phyloP scores from a whole-genome alignment of 2,888 invertebrate species.

The Apamea crenata region DNA sequence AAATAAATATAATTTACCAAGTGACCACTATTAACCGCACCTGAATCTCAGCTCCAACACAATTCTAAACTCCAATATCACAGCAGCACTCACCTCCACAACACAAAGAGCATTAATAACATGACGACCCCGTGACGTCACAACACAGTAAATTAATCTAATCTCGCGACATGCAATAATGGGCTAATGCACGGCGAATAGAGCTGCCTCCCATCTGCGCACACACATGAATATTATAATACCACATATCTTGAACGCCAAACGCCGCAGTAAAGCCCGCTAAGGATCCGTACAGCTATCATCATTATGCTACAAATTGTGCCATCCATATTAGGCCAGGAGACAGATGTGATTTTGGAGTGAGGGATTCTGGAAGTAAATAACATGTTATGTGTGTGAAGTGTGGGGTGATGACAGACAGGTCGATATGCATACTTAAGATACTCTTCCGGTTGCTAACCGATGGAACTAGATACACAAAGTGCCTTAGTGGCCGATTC shows the following conservation, averaged over 20 bases:
- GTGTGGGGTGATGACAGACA: neutral
- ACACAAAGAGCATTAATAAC: constrained; percentile 50
- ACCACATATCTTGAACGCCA: constrained; percentile 68
- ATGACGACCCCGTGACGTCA: constrained; percentile 47
- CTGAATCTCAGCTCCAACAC: neutral
- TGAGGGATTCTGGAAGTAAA: constrained; percentile 33
- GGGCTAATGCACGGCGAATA: constrained; percentile 51
- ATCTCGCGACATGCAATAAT: constrained; percentile 55
- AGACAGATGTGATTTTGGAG: constrained; percentile 48
- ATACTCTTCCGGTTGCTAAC: neutral
- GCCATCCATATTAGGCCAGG: constrained; percentile 65
- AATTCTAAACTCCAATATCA: neutral
- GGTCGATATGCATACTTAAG: neutral
- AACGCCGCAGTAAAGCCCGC: constrained; percentile 65
- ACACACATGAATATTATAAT: constrained; percentile 70
- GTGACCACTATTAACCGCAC: neutral
- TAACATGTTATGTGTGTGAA: constrained; percentile 23
- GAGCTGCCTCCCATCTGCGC: constrained; percentile 54
- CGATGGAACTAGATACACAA: neutral
- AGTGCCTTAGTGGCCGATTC: neutral
- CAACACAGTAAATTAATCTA: constrained; percentile 50
- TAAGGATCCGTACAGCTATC: constrained; percentile 71
- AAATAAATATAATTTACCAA: neutral
- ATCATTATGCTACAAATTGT: constrained; percentile 76
- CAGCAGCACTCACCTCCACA: neutral